phyloP scores from a whole-genome alignment of 2,888 invertebrate genomes.

The Sinohyriopsis cumingii region DNA sequence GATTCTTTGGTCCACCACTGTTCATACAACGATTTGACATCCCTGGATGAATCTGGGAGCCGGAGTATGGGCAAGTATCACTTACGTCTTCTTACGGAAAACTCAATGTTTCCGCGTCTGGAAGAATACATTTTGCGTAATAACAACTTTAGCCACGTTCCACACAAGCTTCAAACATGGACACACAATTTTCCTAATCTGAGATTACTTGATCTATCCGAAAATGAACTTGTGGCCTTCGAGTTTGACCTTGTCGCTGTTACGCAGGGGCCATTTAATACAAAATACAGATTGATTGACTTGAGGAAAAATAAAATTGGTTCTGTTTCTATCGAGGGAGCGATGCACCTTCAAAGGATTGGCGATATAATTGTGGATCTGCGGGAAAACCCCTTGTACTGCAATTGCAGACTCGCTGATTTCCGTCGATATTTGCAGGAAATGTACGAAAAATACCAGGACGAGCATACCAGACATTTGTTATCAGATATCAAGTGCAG shows the following conservation, averaged over 20 bases:
- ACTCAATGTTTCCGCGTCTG: constrained; percentile 27
- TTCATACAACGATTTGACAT: constrained; percentile 21
- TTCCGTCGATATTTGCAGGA: constrained; percentile 24
- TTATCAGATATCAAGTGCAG: constrained; percentile 28
- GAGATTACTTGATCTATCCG: constrained; percentile 28
- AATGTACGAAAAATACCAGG: constrained; percentile 18
- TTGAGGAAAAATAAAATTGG: constrained; percentile 23
- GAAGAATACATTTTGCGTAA: constrained; percentile 37
- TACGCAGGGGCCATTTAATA: constrained; percentile 2
- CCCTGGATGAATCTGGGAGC: constrained; percentile 35
- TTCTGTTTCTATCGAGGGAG: constrained; percentile 12
- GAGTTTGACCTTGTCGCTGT: constrained; percentile 28
- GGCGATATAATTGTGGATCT: constrained; percentile 27
- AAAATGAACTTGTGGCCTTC: constrained; percentile 24
- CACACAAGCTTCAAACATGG: constrained; percentile 20
- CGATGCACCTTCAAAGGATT: constrained; percentile 15
- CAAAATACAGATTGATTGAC: constrained; percentile 23
- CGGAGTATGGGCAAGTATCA: constrained; percentile 29
- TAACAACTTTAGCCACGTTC: constrained; percentile 31
- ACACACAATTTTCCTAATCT: constrained; percentile 29
- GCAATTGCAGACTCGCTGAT: constrained; percentile 16
- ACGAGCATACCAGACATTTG: constrained; percentile 13
- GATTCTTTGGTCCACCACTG: constrained; percentile 10
- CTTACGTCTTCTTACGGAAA: constrained; percentile 29
- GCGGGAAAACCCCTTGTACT: constrained; percentile 27